These are phyloP conservation scores for Zeus faber DNA, from an alignment of 2,113 vertebrate species.

Conservation along the genomic window DNA sequence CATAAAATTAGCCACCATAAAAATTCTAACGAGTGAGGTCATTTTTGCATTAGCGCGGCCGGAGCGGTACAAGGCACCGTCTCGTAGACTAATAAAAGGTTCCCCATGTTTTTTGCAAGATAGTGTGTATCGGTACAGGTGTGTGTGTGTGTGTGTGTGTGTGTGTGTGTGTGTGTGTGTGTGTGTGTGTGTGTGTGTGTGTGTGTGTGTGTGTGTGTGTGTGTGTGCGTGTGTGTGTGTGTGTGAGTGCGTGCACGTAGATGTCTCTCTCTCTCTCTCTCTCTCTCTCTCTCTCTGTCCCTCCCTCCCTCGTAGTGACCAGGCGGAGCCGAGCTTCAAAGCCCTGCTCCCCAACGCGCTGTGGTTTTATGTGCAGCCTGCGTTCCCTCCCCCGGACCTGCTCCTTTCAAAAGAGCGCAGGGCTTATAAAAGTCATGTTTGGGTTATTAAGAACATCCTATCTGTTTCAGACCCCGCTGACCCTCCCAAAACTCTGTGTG, in stretches of 20 bases:
- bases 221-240: neutral
- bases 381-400: too few relatives aligned
- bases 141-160: neutral
- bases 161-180: neutral
- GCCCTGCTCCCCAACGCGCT: conserved; percentile 45
- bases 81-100: neutral
- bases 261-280: neutral
- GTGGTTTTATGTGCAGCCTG: conserved; percentile 61
- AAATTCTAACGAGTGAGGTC: neutral
- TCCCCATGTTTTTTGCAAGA: too few relatives aligned
- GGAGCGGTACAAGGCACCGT: neutral
- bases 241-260: neutral
- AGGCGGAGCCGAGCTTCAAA: conserved; percentile 59
- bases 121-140: too few relatives aligned
- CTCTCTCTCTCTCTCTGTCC: neutral
- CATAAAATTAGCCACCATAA: too few relatives aligned
- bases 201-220: neutral
- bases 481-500: conserved; percentile 32
- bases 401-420: conserved; percentile 27
- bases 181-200: neutral
- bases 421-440: conserved; percentile 69
- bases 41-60: neutral
- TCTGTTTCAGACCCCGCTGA: conserved; percentile 55
- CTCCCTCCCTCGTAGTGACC: conserved; percentile 43
- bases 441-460: conserved; percentile 60